Conservation (phyloP, 2,888 invertebrate species). For the Macrosiphum euphorbiae region DNA sequence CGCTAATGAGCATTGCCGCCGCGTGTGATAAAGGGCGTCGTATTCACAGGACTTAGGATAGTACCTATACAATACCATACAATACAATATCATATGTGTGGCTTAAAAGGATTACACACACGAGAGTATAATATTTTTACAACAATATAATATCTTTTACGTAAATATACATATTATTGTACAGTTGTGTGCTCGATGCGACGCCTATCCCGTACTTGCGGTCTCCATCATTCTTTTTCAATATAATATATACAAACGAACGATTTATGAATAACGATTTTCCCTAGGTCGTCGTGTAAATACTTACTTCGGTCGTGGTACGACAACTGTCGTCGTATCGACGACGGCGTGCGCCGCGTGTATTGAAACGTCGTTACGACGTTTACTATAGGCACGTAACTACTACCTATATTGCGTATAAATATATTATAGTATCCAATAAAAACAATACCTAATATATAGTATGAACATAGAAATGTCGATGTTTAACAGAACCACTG, state of each 20-base stretch:
- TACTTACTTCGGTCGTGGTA: background rate
- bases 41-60: background rate
- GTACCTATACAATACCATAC: background rate
- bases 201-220: no score
- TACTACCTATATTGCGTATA: background rate
- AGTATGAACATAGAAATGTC: no score
- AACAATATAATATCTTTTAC: background rate
- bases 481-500: no score
- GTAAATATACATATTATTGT: background rate
- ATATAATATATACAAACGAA: slow-evolving; percentile 20
- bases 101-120: background rate
- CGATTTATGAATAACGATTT: slow-evolving; percentile 16
- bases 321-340: background rate
- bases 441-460: background rate
- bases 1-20: slow-evolving; percentile 51
- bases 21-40: slow-evolving; percentile 25
- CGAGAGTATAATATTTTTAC: background rate
- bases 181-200: background rate
- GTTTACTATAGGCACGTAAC: background rate
- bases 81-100: background rate
- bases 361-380: slow-evolving; percentile 15
- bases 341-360: background rate
- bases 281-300: background rate
- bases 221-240: background rate
- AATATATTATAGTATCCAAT: background rate